A percentile compares a stretch with the other conserved stretches of the same genome.
phyloP scores from a whole-genome alignment of 2,797 vertebrate species.

The Miichthys miiuy region DNA sequence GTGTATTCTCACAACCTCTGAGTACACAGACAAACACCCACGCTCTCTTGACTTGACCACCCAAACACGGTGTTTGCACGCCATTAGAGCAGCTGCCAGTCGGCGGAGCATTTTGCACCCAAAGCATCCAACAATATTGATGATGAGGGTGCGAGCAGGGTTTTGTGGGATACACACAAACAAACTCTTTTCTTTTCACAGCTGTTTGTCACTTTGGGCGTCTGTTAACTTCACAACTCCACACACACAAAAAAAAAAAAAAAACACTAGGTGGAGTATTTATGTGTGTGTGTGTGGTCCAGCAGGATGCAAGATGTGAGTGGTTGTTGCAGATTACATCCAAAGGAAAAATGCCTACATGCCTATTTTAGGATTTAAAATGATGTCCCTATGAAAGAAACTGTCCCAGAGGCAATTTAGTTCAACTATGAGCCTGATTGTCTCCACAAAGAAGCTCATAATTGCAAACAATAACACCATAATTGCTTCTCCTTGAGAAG shows the following conservation, averaged over 20 bases:
- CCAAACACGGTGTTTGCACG: slow-evolving; percentile 50
- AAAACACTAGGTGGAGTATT: not conserved
- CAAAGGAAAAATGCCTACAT: not conserved
- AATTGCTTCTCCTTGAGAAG: slow-evolving; percentile 43
- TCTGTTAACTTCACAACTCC: slow-evolving; percentile 24
- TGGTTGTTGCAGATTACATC: not conserved
- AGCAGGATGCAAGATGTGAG: not conserved
- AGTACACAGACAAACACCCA: slow-evolving; percentile 60
- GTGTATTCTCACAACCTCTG: slow-evolving; percentile 55
- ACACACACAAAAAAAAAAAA: not conserved
- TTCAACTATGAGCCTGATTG: slow-evolving; percentile 27
- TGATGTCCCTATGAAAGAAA: slow-evolving; percentile 5
- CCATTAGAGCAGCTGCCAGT: slow-evolving; percentile 57
- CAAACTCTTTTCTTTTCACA: slow-evolving; percentile 56
- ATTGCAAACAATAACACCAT: slow-evolving; percentile 41
- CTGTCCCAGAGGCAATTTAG: slow-evolving; percentile 32
- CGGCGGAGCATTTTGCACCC: slow-evolving; percentile 16
- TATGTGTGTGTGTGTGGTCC: slow-evolving; percentile 19
- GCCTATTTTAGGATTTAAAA: slow-evolving; percentile 8
- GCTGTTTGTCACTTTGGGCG: slow-evolving; percentile 49
- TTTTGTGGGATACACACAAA: slow-evolving; percentile 34
- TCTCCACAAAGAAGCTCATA: slow-evolving; percentile 44
- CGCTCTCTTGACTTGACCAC: slow-evolving; percentile 44
- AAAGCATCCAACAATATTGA: slow-evolving; percentile 50
- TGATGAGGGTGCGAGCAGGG: slow-evolving; percentile 22